Conservation (phyloP, 2,113 vertebrate genomes). For the Colius striatus region DNA sequence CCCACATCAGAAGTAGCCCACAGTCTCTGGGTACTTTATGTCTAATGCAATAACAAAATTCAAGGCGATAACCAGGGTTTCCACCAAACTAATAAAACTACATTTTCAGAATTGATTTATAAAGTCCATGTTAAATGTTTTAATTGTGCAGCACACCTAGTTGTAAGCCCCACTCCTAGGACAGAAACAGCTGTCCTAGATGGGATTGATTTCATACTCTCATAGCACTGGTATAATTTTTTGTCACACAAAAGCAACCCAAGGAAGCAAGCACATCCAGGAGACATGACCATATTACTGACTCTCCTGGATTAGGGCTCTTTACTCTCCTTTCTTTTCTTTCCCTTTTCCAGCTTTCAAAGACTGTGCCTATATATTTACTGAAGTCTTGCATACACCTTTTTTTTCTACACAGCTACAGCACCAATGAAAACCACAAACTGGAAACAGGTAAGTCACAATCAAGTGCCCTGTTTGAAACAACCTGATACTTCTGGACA, state of each 20-base stretch:
- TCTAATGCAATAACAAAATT: background rate
- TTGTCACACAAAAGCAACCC: background rate
- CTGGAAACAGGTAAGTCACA: background rate
- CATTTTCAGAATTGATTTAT: background rate
- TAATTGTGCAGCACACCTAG: background rate
- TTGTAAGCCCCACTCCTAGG: background rate
- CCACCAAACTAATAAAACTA: background rate
- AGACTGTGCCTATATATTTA: background rate
- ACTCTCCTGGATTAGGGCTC: background rate
- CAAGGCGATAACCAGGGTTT: background rate
- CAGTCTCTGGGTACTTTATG: background rate
- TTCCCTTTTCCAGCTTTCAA: background rate
- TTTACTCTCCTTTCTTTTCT: background rate
- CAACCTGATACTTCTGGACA: background rate
- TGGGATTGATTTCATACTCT: background rate
- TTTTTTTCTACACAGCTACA: background rate
- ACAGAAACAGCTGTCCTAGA: background rate
- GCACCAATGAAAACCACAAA: background rate
- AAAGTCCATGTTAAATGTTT: background rate
- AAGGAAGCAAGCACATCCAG: background rate
- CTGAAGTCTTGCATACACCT: background rate
- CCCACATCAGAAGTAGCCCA: background rate
- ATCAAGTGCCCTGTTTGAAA: background rate
- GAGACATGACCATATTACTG: background rate
- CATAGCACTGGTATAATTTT: background rate